Conservation (phyloP, 2,113 vertebrate species). For the Ia io region DNA sequence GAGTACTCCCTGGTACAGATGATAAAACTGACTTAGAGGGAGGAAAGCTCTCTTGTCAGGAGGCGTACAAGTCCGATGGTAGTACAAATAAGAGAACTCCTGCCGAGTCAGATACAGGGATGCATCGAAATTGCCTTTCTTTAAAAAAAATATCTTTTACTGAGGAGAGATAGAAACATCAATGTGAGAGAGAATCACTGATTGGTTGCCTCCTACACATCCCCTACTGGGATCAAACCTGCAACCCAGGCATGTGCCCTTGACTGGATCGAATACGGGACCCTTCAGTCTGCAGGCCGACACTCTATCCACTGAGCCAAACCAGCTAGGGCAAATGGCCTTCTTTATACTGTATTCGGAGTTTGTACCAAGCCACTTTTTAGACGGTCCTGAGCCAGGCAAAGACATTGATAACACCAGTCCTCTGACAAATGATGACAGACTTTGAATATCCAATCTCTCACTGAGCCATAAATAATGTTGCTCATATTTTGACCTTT, state of each 20-base stretch:
- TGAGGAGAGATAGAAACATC: too few species aligned
- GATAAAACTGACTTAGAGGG: background rate
- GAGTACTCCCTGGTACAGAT: background rate
- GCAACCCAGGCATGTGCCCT: too few species aligned
- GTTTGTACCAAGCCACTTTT: background rate
- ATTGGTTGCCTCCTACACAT: too few species aligned
- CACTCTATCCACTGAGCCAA: too few species aligned
- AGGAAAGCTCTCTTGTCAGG: background rate
- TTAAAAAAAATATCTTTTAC: background rate
- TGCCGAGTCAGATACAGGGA: background rate
- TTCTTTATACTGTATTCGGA: background rate
- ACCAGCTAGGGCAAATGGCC: too few species aligned
- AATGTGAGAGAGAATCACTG: too few species aligned
- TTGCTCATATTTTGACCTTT: conserved; percentile 54
- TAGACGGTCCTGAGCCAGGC: background rate
- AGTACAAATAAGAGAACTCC: background rate
- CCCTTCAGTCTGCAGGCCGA: too few species aligned
- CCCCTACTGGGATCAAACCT: too few species aligned
- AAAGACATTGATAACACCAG: background rate
- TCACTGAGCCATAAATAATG: conserved; percentile 48
- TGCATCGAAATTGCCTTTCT: background rate
- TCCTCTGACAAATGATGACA: conserved; percentile 42
- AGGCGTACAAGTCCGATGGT: background rate
- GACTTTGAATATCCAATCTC: conserved; percentile 29
- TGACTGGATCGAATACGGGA: too few species aligned